phyloP scores from a whole-genome alignment of 2,888 invertebrate species.

The Himalopsyche kuldschensis region DNA sequence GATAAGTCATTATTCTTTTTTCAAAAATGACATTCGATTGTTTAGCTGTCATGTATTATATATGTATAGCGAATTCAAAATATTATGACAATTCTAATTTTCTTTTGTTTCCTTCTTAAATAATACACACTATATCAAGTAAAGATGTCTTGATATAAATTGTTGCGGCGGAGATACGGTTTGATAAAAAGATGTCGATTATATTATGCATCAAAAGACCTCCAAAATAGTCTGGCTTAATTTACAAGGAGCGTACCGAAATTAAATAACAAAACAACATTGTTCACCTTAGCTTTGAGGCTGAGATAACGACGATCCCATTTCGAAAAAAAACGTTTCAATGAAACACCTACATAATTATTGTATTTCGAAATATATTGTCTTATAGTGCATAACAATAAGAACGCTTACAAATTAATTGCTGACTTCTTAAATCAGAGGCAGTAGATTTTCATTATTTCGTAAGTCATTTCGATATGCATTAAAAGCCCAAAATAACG shows the following conservation, averaged over 20 bases:
- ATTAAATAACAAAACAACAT: not conserved
- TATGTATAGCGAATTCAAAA: no score
- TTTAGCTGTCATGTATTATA: no score
- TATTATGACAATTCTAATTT: no score
- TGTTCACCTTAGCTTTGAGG: not conserved
- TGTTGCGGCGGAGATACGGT: not conserved
- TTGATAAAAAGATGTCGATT: not conserved
- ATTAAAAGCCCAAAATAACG: no score
- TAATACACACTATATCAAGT: no score
- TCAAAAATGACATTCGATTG: no score
- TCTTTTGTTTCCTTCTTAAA: no score
- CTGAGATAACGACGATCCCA: not conserved
- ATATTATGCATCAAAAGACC: not conserved
- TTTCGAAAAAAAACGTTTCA: not conserved
- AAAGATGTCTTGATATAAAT: not conserved
- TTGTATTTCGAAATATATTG: not conserved
- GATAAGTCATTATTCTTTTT: no score
- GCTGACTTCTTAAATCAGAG: no score
- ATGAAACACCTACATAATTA: not conserved
- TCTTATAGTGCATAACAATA: not conserved
- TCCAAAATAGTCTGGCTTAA: not conserved
- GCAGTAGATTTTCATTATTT: no score
- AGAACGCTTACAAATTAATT: not conserved
- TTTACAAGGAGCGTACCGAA: not conserved
- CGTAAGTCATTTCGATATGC: no score